phyloP scores from a whole-genome alignment of 2,888 invertebrate species.

The Galeruca laticollis region DNA sequence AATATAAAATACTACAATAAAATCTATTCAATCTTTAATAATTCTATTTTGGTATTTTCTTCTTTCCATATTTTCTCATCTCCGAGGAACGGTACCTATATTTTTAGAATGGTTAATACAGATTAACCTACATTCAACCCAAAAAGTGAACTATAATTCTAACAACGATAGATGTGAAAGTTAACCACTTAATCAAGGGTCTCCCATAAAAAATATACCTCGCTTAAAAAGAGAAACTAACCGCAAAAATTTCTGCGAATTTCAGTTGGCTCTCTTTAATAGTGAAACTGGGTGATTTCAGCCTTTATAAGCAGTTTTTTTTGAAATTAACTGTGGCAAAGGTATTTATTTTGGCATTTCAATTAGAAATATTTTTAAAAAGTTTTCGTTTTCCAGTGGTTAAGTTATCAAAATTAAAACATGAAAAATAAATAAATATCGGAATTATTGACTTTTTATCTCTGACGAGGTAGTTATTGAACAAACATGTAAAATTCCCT shows the following conservation, averaged over 20 bases:
- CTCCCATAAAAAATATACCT: slow-evolving; percentile 30
- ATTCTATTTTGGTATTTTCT: too few species aligned
- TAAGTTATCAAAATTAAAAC: too few species aligned
- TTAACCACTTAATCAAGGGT: slow-evolving; percentile 24
- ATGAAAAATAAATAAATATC: too few species aligned
- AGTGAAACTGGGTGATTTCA: slow-evolving; percentile 4
- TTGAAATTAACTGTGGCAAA: not conserved
- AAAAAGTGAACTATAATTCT: slow-evolving; percentile 11
- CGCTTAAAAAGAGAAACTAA: slow-evolving; percentile 28
- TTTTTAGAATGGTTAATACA: slow-evolving; percentile 34
- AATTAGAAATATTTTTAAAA: not conserved
- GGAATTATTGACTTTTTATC: too few species aligned
- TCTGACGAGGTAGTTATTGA: too few species aligned
- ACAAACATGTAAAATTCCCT: too few species aligned
- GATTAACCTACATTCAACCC: slow-evolving; percentile 7
- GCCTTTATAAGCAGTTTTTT: not conserved
- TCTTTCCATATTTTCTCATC: too few species aligned
- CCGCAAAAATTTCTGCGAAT: slow-evolving; percentile 18
- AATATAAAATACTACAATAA: too few species aligned
- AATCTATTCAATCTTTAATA: too few species aligned
- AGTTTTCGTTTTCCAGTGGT: too few species aligned
- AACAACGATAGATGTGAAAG: not conserved
- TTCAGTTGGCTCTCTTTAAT: slow-evolving; percentile 22
- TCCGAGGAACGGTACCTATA: not conserved
- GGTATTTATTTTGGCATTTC: not conserved